Conservation (phyloP, 2,797 vertebrate genomes). For the Neosilurus mollespiculum region DNA sequence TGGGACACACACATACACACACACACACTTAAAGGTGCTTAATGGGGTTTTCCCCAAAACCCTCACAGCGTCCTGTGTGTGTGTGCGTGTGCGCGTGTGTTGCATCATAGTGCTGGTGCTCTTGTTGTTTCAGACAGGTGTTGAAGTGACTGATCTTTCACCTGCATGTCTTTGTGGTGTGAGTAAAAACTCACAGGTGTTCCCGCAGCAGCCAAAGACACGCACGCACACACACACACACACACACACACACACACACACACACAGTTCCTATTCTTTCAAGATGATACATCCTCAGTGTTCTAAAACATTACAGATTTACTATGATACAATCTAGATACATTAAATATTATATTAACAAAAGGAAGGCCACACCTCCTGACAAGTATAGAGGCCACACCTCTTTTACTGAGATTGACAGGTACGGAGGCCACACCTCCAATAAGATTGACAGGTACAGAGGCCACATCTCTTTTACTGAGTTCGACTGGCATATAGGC, state of each 20-base stretch:
- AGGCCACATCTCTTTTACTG: background rate
- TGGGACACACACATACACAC: conserved; percentile 55
- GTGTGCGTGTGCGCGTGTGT: conserved; percentile 37
- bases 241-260: conserved; percentile 17
- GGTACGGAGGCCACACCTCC: background rate
- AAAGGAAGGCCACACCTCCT: background rate
- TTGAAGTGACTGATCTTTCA: conserved; percentile 70
- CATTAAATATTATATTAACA: background rate
- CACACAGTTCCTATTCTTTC: background rate
- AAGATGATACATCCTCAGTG: background rate
- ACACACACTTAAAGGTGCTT: conserved; percentile 27
- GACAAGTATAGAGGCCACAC: background rate
- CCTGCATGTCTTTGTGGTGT: conserved; percentile 54
- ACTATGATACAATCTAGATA: background rate
- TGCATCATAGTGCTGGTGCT: conserved; percentile 40
- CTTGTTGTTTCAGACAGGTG: conserved; percentile 62
- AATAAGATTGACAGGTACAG: background rate
- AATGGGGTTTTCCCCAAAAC: conserved; percentile 41
- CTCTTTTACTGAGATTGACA: background rate
- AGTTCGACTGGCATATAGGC: background rate
- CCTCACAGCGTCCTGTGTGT: conserved; percentile 22
- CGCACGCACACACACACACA: conserved; percentile 26
- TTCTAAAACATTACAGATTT: background rate
- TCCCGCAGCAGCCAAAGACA: conserved; percentile 52
- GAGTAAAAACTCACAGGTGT: conserved; percentile 68